These are phyloP conservation scores for Arge pagana DNA, from an alignment of 2,888 invertebrate species.

Conservation along the genomic window DNA sequence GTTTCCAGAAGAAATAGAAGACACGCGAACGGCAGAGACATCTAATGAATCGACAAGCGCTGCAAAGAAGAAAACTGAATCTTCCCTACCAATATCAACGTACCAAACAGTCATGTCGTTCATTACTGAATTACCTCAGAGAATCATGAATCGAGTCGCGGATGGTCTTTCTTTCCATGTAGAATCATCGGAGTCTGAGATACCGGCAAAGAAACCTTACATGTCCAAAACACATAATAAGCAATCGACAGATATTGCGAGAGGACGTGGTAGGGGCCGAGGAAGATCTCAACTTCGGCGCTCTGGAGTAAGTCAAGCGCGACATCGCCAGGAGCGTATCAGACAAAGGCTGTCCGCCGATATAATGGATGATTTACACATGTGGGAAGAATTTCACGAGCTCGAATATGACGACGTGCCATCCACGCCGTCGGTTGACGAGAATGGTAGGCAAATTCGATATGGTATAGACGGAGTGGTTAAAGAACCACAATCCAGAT, in stretches of 20 bases:
- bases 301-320: conserved; percentile 47
- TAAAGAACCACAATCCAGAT: not conserved
- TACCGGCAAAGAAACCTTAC: conserved; percentile 28
- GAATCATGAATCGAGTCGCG: conserved; percentile 28
- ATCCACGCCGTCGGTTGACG: conserved; percentile 7
- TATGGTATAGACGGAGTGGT: conserved; percentile 3
- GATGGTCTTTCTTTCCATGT: conserved; percentile 26
- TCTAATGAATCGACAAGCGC: no score
- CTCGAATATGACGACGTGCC: not conserved
- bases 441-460: conserved; percentile 4
- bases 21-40: no score
- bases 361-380: conserved; percentile 35
- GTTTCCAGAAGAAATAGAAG: no score
- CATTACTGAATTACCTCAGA: conserved; percentile 30
- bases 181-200: conserved; percentile 27
- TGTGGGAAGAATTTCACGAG: conserved; percentile 29
- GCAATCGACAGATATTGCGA: conserved; percentile 35
- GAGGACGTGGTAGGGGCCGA: conserved; percentile 41
- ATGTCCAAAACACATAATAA: conserved; percentile 25
- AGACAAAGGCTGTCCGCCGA: conserved; percentile 38
- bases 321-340: conserved; percentile 42
- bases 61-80: no score
- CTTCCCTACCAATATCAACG: not conserved
- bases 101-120: conserved; percentile 9
- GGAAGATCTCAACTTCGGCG: conserved; percentile 42